phyloP scores from a whole-genome alignment of 2,113 vertebrate genomes.

The Pongo pygmaeus region DNA sequence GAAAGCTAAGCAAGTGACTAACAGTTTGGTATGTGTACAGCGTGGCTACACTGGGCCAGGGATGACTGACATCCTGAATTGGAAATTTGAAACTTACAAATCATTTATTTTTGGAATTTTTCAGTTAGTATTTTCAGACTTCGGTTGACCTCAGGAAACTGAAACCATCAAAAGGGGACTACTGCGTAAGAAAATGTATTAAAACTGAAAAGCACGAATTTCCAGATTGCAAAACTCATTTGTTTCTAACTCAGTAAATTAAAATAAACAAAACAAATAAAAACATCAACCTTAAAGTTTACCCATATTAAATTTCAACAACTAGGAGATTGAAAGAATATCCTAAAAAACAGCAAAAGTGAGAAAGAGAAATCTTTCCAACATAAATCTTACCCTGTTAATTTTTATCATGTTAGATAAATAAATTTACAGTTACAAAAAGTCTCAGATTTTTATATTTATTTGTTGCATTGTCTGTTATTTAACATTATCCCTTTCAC shows the following conservation, averaged over 20 bases:
- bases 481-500: background rate
- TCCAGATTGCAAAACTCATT: background rate
- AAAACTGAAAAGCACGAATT: background rate
- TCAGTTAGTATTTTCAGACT: background rate
- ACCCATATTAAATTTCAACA: background rate
- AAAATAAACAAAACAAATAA: background rate
- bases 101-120: background rate
- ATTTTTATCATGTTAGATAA: background rate
- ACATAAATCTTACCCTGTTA: background rate
- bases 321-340: background rate
- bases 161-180: background rate
- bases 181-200: background rate
- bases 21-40: background rate
- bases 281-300: background rate
- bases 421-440: background rate
- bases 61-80: background rate
- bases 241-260: background rate
- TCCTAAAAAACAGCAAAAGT: background rate
- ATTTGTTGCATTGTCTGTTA: background rate
- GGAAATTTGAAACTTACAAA: background rate
- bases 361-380: background rate
- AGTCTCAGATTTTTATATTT: background rate
- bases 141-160: background rate
- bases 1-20: background rate
- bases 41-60: background rate